Percentiles rank a stretch among this genome's conserved stretches.
phyloP scores from a whole-genome alignment of 2,113 vertebrate species.

The Lophotis ruficrista region DNA sequence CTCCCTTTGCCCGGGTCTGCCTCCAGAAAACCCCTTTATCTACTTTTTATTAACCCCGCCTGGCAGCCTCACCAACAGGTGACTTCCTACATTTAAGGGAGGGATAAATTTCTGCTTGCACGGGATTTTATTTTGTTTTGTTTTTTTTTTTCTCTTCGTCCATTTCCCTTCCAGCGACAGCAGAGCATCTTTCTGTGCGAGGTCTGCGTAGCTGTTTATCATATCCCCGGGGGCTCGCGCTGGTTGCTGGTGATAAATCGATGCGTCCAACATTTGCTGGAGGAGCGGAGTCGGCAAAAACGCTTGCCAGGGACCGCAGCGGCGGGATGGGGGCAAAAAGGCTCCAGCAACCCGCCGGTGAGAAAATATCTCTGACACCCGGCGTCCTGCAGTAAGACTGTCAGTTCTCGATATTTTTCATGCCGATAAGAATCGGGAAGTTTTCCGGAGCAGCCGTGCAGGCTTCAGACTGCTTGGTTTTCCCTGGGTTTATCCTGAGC shows the following conservation, averaged over 20 bases:
- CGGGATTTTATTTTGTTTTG: neutral
- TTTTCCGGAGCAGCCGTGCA: neutral
- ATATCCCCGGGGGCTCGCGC: neutral
- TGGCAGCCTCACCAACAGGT: neutral
- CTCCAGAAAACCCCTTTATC: accelerated
- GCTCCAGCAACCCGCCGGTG: neutral
- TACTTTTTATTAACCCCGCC: accelerated
- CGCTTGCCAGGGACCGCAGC: neutral
- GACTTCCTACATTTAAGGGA: neutral
- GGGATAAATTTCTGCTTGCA: neutral
- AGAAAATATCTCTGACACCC: neutral
- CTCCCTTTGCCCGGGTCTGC: accelerated
- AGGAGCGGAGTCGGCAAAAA: neutral
- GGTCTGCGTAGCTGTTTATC: neutral
- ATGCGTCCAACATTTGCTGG: neutral
- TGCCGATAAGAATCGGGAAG: neutral
- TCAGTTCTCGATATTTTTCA: accelerated
- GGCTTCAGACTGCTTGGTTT: neutral
- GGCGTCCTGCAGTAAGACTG: neutral
- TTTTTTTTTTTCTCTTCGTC: neutral
- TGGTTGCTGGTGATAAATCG: neutral
- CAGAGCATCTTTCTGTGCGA: neutral
- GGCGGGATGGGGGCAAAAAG: neutral
- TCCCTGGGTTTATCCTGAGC: neutral
- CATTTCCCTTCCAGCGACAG: accelerated